Percentiles rank a stretch among this genome's conserved stretches.
Conservation (phyloP, 2,888 invertebrate genomes). For the Caenorhabditis uteleia region DNA sequence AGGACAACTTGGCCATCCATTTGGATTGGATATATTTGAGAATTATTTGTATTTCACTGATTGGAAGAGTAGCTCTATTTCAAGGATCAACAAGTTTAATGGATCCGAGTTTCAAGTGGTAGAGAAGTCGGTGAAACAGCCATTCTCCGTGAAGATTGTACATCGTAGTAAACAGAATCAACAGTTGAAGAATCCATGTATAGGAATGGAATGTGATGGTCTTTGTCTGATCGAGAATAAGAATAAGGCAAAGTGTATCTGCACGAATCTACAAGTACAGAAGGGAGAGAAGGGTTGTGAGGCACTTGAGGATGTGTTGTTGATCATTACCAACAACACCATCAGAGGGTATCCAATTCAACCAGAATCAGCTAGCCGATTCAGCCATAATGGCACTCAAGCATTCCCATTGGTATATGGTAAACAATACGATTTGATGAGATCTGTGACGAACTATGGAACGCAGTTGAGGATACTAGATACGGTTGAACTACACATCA, state of each 20-base stretch:
- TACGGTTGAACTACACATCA: not conserved
- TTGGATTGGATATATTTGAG: slow-evolving; percentile 85
- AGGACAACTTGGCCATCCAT: slow-evolving; percentile 81
- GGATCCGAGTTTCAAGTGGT: slow-evolving; percentile 79
- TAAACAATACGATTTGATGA: slow-evolving; percentile 16
- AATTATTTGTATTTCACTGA: slow-evolving; percentile 91
- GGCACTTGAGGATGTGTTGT: slow-evolving; percentile 8
- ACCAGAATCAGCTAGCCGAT: too few species aligned
- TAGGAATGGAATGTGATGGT: slow-evolving; percentile 17
- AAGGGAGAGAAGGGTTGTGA: slow-evolving; percentile 14
- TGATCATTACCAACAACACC: slow-evolving; percentile 12
- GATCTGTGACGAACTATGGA: slow-evolving; percentile 12
- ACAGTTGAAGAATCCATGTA: slow-evolving; percentile 68
- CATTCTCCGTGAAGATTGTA: slow-evolving; percentile 86
- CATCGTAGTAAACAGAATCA: slow-evolving; percentile 81
- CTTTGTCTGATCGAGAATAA: slow-evolving; percentile 25
- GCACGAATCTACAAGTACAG: slow-evolving; percentile 21
- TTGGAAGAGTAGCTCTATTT: slow-evolving; percentile 86
- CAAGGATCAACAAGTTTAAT: slow-evolving; percentile 83
- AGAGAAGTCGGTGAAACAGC: slow-evolving; percentile 84
- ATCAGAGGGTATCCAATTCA: slow-evolving; percentile 18
- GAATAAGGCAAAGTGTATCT: slow-evolving; percentile 19
- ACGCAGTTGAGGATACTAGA: slow-evolving; percentile 16
- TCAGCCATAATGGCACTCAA: too few species aligned
- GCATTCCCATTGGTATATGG: slow-evolving; percentile 24